Conservation (phyloP, 1,140 invertebrate species). For the Myzus persicae region DNA sequence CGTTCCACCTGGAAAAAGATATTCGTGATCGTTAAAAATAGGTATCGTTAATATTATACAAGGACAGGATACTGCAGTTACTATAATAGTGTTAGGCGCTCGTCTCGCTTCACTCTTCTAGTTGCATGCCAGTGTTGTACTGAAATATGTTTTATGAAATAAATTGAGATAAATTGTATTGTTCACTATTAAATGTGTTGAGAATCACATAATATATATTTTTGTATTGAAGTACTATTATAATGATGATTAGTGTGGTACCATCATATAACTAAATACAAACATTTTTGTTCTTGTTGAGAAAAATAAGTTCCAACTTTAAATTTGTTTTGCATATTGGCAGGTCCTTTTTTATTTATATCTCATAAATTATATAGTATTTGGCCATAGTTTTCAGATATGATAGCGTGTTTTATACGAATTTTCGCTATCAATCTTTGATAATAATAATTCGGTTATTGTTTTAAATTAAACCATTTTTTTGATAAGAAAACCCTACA, state of each 20-base stretch:
- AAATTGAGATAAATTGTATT: background rate
- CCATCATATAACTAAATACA: too few species aligned
- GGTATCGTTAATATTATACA: background rate
- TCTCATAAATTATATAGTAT: too few species aligned
- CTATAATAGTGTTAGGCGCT: background rate
- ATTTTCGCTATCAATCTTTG: background rate
- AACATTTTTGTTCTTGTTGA: too few species aligned
- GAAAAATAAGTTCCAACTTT: too few species aligned
- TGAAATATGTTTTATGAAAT: background rate
- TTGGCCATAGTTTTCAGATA: too few species aligned
- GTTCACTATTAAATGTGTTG: background rate
- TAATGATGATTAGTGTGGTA: too few species aligned
- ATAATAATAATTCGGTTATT: background rate
- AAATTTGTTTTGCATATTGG: too few species aligned
- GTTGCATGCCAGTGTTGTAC: background rate
- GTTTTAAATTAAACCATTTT: background rate
- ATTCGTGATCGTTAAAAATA: conserved; percentile 10
- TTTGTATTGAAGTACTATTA: background rate
- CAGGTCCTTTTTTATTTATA: too few species aligned
- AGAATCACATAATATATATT: background rate
- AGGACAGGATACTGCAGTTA: background rate
- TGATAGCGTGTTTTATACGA: too few species aligned
- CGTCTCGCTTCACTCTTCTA: background rate
- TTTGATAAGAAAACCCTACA: background rate
- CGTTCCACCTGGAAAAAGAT: background rate